Evolutionary conservation across 2,888 invertebrate species (phyloP).

Genomic region (Ametastegia equiseti): DNA sequence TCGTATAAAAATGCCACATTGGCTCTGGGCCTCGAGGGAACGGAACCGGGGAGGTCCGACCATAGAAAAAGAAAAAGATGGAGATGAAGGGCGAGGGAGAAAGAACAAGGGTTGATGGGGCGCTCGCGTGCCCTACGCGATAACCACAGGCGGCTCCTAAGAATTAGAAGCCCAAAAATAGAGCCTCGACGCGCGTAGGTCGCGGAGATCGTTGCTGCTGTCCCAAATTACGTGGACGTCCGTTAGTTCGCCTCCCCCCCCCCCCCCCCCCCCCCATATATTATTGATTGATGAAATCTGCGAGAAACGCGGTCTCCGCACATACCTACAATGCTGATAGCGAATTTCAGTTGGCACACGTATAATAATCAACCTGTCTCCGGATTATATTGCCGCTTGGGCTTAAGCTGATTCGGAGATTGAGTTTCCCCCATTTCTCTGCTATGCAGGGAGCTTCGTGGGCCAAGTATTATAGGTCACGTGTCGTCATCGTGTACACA

Average conservation of each 20-base stretch:
- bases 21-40: background rate
- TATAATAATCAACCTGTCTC: background rate
- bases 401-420: conserved; percentile 10
- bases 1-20: background rate
- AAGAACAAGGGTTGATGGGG: background rate
- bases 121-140: conserved; percentile 37
- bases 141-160: conserved; percentile 14
- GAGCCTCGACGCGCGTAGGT: conserved; percentile 17
- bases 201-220: conserved; percentile 32
- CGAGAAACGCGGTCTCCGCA: background rate
- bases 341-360: background rate
- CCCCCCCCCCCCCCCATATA: background rate
- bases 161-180: conserved; percentile 35
- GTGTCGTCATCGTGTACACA: background rate
- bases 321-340: background rate
- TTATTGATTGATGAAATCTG: background rate
- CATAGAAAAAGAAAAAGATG: too few species aligned
- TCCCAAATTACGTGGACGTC: background rate
- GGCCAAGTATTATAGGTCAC: too few species aligned
- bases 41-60: too few species aligned
- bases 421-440: background rate
- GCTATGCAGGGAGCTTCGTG: background rate
- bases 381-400: background rate
- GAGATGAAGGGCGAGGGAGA: background rate
- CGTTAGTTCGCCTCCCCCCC: too few species aligned